phyloP scores from a whole-genome alignment of 2,113 vertebrate species.

The Mirounga angustirostris region DNA sequence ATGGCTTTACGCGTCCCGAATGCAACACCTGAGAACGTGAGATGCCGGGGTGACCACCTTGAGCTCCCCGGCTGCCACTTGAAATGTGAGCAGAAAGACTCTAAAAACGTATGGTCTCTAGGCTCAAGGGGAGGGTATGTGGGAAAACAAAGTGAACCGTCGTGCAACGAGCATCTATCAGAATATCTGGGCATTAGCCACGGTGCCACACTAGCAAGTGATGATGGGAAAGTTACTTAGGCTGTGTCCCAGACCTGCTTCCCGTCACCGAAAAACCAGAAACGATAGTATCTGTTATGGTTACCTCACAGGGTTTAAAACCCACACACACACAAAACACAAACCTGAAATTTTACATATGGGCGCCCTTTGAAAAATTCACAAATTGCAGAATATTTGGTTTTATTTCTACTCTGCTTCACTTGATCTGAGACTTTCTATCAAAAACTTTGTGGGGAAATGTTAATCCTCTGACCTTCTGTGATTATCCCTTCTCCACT shows the following conservation, averaged over 20 bases:
- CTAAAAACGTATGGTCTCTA: not conserved
- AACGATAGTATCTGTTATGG: not conserved
- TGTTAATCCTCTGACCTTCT: not conserved
- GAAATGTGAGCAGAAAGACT: not conserved
- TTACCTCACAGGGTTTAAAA: not conserved
- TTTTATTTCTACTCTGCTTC: not conserved
- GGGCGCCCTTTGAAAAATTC: not conserved
- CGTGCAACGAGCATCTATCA: fast-evolving
- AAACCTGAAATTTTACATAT: not conserved
- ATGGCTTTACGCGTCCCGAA: too few species aligned
- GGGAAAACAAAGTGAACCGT: not conserved
- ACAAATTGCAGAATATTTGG: not conserved
- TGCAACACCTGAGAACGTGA: too few species aligned
- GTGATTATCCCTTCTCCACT: not conserved
- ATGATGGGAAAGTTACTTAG: not conserved
- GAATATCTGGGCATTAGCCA: not conserved
- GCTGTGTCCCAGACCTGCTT: not conserved
- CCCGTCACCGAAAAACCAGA: not conserved
- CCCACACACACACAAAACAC: not conserved
- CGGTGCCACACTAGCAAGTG: not conserved
- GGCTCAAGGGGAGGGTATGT: not conserved
- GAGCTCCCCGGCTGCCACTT: not conserved
- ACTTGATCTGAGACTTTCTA: not conserved
- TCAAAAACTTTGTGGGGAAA: not conserved
- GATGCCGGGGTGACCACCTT: not conserved